Conservation (phyloP, 2,113 vertebrate genomes). For the Triplophysa siluroides region DNA sequence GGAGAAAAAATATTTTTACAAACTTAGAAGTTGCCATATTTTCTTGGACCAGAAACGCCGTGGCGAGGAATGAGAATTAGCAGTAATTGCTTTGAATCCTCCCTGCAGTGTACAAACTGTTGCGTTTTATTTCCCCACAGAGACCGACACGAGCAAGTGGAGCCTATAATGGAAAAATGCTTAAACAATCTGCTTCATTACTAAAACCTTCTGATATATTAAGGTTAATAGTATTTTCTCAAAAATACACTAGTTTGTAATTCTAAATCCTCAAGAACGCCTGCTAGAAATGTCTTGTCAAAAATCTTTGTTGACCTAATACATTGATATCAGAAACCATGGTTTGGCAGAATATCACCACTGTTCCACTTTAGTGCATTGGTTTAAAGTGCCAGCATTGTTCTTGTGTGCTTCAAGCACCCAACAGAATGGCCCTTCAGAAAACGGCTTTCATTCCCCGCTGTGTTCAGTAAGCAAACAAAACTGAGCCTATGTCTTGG, state of each 20-base stretch:
- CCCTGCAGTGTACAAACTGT: slow-evolving; percentile 10
- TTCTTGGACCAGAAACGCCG: neutral
- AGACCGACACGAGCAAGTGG: neutral
- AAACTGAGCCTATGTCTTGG: slow-evolving; percentile 37
- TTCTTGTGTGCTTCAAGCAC: slow-evolving; percentile 17
- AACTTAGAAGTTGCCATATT: neutral
- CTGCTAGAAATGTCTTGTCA: neutral
- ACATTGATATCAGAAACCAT: neutral
- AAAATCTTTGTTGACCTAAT: neutral
- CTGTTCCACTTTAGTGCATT: neutral
- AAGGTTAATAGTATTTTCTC: neutral
- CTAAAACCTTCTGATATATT: neutral
- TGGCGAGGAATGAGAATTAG: neutral
- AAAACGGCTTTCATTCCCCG: slow-evolving; percentile 21
- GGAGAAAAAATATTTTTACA: neutral
- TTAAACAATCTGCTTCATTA: slow-evolving; percentile 16
- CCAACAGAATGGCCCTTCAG: slow-evolving; percentile 27
- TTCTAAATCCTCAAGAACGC: neutral
- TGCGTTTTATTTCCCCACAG: slow-evolving; percentile 16
- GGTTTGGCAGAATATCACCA: neutral
- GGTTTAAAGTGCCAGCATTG: neutral
- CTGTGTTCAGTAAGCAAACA: slow-evolving; percentile 48
- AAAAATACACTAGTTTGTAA: slow-evolving; percentile 11
- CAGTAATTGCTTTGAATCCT: slow-evolving; percentile 1
- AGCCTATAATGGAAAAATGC: slow-evolving; percentile 30